phyloP scores from a whole-genome alignment of 2,797 vertebrate genomes.

The Morus bassanus region DNA sequence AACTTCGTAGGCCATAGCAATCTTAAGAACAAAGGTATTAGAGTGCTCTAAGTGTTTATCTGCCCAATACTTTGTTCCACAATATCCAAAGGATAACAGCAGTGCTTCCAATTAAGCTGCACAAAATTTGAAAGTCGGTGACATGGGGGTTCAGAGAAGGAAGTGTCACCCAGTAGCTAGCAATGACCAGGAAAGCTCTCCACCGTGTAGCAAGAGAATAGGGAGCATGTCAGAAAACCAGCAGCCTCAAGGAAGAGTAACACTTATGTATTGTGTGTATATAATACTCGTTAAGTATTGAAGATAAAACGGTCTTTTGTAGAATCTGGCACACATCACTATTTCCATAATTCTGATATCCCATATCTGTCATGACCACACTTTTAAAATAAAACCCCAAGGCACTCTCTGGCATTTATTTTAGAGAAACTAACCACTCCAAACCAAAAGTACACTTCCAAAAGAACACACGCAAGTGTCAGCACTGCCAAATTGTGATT shows the following conservation, averaged over 20 bases:
- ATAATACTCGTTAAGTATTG: background rate
- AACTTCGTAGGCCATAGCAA: background rate
- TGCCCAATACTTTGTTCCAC: background rate
- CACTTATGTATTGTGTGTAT: background rate
- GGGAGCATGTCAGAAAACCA: background rate
- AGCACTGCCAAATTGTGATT: conserved; percentile 25
- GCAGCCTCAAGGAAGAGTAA: background rate
- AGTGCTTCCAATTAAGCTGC: background rate
- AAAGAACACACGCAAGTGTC: background rate
- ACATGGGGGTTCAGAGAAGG: background rate
- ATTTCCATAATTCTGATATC: background rate
- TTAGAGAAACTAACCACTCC: background rate
- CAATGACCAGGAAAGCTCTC: background rate
- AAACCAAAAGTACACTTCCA: background rate
- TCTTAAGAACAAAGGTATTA: background rate
- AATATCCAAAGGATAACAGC: background rate
- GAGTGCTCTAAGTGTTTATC: background rate
- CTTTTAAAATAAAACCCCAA: background rate
- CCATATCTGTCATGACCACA: background rate
- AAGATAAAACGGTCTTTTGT: background rate
- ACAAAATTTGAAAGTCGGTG: background rate
- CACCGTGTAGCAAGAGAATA: background rate
- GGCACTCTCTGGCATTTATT: background rate
- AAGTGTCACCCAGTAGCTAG: background rate
- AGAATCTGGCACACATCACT: background rate